Evolutionary conservation across 1,140 invertebrate genomes (phyloP), one percentile per base, ranked within the genome.

Genomic region (Caerostris darwini): DNA sequence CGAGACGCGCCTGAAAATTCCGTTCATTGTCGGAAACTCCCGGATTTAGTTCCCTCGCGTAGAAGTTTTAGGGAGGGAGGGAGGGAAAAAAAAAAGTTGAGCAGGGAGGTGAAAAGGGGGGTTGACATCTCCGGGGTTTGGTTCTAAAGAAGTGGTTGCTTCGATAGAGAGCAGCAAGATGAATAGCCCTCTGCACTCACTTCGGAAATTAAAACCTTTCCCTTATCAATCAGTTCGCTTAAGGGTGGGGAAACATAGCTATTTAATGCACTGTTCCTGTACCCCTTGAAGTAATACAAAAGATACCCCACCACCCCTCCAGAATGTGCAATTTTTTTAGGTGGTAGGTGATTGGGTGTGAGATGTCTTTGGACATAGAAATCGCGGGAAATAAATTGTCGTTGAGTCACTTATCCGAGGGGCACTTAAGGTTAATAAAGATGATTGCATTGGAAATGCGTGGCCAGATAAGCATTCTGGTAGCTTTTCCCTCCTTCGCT

Each of bases 121-220:
- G 77, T 57, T 67, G 67, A 59, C 85, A 81, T 81, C 14, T 83
- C 58, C 19, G 64, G 19, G 69, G 14, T 50, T 67, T 34, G 83
- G 56, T 53, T 94, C 64, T 81, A 89, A 94, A 88, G 86, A 94
- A 89, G 64, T 94, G 85, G 77, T 54, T 77, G 77, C 90, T 67
- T 86, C 54, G 91, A 92, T 92, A 86, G 82, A 92, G 81, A 59
- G 91, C 53, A 67, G 83, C 57, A 64, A 92, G 90, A 92, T 92
- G 58, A 92, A 92, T 92, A 14, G 90, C 90, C 34, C n/a, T 7
- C 61, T 61, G 53, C 71, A 88, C 85, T 89, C 92, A 94, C 92
- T 94, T 94, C 71, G 92, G 92, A 94, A 94, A 94, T 94, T 94
- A 94, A 94, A 94, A 94, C 92, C 86, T 89, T 57, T 61, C 83